Evolutionary conservation across 2,888 invertebrate genomes (phyloP), one percentile per base, ranked within the genome.

Genomic region (Cerceris rybyensis): DNA sequence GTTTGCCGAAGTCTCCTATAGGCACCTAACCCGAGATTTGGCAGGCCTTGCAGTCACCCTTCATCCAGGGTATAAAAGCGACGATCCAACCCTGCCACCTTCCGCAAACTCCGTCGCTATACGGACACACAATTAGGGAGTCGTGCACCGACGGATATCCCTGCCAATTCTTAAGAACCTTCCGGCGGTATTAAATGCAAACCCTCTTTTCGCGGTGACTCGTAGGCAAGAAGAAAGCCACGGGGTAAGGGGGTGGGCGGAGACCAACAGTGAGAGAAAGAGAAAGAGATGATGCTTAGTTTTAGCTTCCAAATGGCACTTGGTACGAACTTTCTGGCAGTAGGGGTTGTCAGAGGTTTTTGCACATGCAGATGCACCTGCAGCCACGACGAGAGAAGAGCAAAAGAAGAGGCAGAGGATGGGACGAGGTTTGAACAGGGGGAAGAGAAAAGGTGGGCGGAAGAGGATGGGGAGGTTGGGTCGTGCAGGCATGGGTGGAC

Each of bases 291-390:
- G 70, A 13, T 67, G 71, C 50, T 75, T 72, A 72, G 76, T 81
- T 73, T 76, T 52, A 88, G 87, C 87, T 82, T 85, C 83, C 83
- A 87, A 91, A 91, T 89, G 89, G 89, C 88, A 90, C 90, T 91
- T 91, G 70, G 87, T 68, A 64, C 81, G 87, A 91, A 91, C 85
- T 91, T 91, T 89, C 90, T 91, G 91, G 91, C 91, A 88, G 73
- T 46, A 39, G 65, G 43, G 68, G 41, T 49, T 64, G 72, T 64
- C 66, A 54, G 70, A 61, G 77, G 69, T 68, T 75, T 78, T 79
- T 70, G 70, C 80, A 78, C 68, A 79, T 72, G 77, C 60, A 70
- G 74, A 78, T 83, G 81, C 80, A 80, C 83, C 79, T 87, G 87
- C 81, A 69, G 63, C 71, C 59, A 49, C 52, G 55, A 54, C 39